These are phyloP conservation scores for Sycon ciliatum DNA, from an alignment of 37 sponge, comb jelly and placozoan species.

Conservation along the genomic window DNA sequence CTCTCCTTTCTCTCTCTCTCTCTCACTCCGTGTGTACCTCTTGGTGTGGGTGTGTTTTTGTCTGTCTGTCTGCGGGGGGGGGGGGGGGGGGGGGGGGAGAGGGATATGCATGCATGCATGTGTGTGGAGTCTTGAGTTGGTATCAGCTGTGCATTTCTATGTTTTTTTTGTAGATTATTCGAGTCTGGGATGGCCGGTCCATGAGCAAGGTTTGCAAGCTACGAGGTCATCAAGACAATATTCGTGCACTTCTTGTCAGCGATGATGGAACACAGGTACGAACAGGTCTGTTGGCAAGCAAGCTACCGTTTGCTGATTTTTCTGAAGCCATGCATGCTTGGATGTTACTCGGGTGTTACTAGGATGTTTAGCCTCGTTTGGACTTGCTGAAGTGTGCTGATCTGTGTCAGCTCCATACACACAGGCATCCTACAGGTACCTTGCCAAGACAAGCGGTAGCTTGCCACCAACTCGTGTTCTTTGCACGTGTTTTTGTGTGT, in stretches of 20 bases:
- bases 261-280: slow-evolving; percentile 79
- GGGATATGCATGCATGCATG: slow-evolving; percentile 19
- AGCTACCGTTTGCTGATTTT: no score
- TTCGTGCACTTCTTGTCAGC: slow-evolving; percentile 62
- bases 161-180: background rate
- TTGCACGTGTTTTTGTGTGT: no score
- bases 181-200: slow-evolving; percentile 74
- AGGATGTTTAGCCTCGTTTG: no score
- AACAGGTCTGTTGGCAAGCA: background rate
- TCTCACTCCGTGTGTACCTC: slow-evolving; percentile 15
- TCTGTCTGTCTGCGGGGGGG: background rate
- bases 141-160: background rate
- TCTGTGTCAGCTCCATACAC: no score
- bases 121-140: slow-evolving; percentile 1
- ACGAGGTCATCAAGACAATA: slow-evolving; percentile 85
- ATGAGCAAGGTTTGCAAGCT: slow-evolving; percentile 44
- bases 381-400: no score
- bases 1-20: background rate
- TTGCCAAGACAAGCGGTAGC: no score
- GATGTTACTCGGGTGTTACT: no score
- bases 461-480: no score
- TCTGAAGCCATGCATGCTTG: no score
- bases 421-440: no score
- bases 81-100: background rate
- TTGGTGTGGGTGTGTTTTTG: slow-evolving; percentile 16